Evolutionary conservation across 2,888 invertebrate species (phyloP), one percentile per base, ranked within the genome.

Genomic region (Acheta domesticus): DNA sequence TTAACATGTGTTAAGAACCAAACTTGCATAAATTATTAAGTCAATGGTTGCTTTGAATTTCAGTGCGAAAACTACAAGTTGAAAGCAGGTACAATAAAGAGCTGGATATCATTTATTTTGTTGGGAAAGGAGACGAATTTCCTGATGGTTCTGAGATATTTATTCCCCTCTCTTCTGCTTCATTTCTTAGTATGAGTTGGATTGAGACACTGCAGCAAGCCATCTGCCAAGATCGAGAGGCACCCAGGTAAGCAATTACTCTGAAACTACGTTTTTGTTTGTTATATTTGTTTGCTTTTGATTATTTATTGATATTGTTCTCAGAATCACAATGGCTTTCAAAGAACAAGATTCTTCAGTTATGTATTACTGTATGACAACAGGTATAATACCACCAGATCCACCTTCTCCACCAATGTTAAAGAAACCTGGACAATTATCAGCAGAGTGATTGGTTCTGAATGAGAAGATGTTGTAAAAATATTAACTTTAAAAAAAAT

Each of bases 171-270:
- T 83, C 87, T 74, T 83, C 85, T 11, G 85, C 84, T 50, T 86
- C 86, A 76, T 84, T 84, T 75, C 83, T 89, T n/a, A 86, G 86
- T 49, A 84, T 89, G 50, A 82, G 84, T 14, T 83, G 85, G 78
- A 86, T 89, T 80, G 86, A 87, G 82, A 83, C 83, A 87, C 90
- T 86, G 85, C 89, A 86, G 83, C 73, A 81, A 75, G 75, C 77
- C 19, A 23, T 81, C 16, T 81, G 81, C 74, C n/a, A 73, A 21
- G 80, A 49, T 8, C n/a, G 76, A 48, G 78, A 79, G 19, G 23
- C 49, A 20, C 80, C 80, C 74, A 48, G 78, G 81, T 81, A 62
- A 62, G n/a, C 14, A 50, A 77, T 80, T 81, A 62, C 11, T 4
- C 14, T 14, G 62, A 12, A n/a, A 8, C n/a, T 62, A 12, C 1